phyloP scores from a whole-genome alignment of 2,888 invertebrate species.

The Leptogaster cylindrica region DNA sequence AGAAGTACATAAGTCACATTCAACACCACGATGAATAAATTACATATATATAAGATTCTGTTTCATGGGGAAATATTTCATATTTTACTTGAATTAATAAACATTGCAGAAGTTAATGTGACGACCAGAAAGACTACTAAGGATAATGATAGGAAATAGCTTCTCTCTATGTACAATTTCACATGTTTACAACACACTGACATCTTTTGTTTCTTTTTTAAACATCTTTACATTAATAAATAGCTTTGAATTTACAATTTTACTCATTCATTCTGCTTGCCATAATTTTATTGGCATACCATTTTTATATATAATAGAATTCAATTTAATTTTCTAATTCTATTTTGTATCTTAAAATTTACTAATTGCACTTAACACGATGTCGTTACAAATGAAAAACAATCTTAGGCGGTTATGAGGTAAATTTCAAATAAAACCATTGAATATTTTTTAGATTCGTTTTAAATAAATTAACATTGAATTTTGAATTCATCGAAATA shows the following conservation, averaged over 20 bases:
- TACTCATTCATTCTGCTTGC: not conserved
- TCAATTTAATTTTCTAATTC: no score
- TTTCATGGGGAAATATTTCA: not conserved
- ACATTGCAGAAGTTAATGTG: not conserved
- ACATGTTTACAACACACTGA: constrained; percentile 23
- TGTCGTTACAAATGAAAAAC: not conserved
- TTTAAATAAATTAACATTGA: no score
- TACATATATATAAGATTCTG: not conserved
- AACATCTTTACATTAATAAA: not conserved
- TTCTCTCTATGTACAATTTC: constrained; percentile 30
- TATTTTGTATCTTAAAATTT: constrained; percentile 28
- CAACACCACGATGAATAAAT: constrained; percentile 15
- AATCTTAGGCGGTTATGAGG: no score
- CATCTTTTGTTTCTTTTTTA: not conserved
- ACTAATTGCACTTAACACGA: constrained; percentile 37
- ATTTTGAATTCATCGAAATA: no score
- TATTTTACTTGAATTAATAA: not conserved
- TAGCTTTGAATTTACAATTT: not conserved
- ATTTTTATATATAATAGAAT: no score
- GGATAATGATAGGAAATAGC: not conserved
- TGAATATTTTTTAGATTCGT: not conserved
- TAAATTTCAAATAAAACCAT: not conserved
- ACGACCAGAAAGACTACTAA: not conserved
- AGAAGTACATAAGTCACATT: constrained; percentile 13
- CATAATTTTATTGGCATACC: not conserved